Evolutionary conservation across 2,113 vertebrate species (phyloP).

Genomic region (Cochlearius cochlearius): DNA sequence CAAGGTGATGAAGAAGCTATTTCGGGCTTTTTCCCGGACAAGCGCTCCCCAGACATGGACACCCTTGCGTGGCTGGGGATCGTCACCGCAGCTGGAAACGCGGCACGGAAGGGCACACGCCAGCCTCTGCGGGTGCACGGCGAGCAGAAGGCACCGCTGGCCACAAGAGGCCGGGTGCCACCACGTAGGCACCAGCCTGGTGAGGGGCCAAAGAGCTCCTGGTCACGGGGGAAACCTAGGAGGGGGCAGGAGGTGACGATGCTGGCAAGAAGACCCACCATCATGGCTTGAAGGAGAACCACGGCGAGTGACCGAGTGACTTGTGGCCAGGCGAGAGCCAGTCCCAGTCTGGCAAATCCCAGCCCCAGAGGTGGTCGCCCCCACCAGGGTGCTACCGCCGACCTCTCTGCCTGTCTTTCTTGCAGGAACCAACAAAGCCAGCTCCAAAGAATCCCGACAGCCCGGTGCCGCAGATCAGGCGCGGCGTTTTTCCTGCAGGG

Average conservation of each 20-base stretch:
- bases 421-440: not conserved
- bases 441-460: not conserved
- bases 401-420: not conserved
- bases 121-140: not conserved
- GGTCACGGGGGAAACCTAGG: not conserved
- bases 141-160: not conserved
- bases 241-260: not conserved
- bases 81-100: not conserved
- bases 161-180: not conserved
- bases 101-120: not conserved
- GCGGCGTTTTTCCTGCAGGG: not conserved
- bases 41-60: not conserved
- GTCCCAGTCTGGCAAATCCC: not conserved
- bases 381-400: not conserved
- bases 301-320: not conserved
- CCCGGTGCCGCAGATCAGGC: rapidly evolving
- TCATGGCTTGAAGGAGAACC: not conserved
- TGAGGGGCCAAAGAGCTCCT: not conserved
- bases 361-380: not conserved
- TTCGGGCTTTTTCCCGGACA: not conserved
- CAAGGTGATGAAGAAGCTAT: not conserved
- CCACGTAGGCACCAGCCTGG: not conserved
- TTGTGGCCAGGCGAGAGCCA: not conserved
- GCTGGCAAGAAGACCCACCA: not conserved
- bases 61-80: not conserved